These are phyloP conservation scores for Helicolenus hilgendorfi DNA, from an alignment of 2,797 vertebrate genomes.

Conservation along the genomic window DNA sequence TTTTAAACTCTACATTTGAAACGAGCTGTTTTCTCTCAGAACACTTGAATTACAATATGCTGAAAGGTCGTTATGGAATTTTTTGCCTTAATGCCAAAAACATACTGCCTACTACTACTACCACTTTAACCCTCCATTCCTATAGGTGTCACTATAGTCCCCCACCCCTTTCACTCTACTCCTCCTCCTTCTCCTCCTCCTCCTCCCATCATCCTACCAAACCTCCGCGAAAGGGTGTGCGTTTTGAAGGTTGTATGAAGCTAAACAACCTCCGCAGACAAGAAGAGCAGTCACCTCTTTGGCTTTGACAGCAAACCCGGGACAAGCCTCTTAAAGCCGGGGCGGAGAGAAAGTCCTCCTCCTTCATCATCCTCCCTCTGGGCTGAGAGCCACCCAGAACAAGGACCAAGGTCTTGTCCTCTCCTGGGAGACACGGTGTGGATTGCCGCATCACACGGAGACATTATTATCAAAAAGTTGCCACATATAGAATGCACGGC, in stretches of 20 bases:
- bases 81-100: no score
- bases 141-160: conserved; percentile 85
- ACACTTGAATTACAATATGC: no score
- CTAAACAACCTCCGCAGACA: conserved; percentile 46
- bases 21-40: no score
- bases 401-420: conserved; percentile 50
- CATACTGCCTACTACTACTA: no score
- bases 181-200: conserved; percentile 17
- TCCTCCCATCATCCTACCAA: conserved; percentile 56
- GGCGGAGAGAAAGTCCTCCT: neutral
- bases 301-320: neutral
- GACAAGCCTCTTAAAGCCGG: neutral
- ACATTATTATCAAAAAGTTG: conserved; percentile 63
- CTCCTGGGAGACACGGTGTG: neutral
- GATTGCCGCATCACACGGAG: conserved; percentile 50
- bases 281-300: conserved; percentile 2
- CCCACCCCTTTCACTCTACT: conserved; percentile 1
- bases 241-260: conserved; percentile 84
- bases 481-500: neutral
- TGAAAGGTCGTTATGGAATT: no score
- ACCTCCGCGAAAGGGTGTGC: conserved; percentile 85
- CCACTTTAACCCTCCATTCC: conserved; percentile 83
- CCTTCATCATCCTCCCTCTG: neutral
- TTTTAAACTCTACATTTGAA: no score
- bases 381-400: conserved; percentile 12